phyloP scores from a whole-genome alignment of 2,113 vertebrate genomes.

The Bufo gargarizans region DNA sequence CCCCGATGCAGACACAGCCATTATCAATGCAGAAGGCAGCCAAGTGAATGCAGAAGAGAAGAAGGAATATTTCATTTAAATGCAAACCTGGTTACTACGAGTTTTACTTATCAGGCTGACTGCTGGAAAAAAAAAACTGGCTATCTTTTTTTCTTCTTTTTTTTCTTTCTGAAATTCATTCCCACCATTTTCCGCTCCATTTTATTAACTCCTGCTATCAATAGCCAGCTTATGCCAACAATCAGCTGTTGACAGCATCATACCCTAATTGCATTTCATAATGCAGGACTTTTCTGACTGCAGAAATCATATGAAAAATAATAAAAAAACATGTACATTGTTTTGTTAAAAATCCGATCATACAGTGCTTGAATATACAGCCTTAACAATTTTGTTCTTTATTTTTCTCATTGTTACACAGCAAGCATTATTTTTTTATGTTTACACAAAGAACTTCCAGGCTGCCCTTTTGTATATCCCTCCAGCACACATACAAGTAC shows the following conservation, averaged over 20 bases:
- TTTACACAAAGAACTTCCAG: slow-evolving; percentile 67
- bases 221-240: slow-evolving; percentile 83
- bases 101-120: slow-evolving; percentile 78
- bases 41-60: slow-evolving; percentile 98
- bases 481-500: slow-evolving; percentile 71
- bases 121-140: slow-evolving; percentile 81
- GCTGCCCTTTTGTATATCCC: slow-evolving; percentile 50
- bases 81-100: slow-evolving; percentile 75
- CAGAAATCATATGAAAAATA: slow-evolving; percentile 71
- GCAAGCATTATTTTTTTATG: slow-evolving; percentile 64
- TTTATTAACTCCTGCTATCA: slow-evolving; percentile 78
- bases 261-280: slow-evolving; percentile 78
- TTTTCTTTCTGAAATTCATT: slow-evolving; percentile 75
- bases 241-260: slow-evolving; percentile 76
- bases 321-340: slow-evolving; percentile 67
- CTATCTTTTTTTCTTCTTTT: slow-evolving; percentile 71
- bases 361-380: slow-evolving; percentile 96
- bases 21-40: slow-evolving; percentile 98
- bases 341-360: slow-evolving; percentile 86
- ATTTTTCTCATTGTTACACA: slow-evolving; percentile 60
- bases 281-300: slow-evolving; percentile 82
- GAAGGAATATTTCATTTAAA: slow-evolving; percentile 99
- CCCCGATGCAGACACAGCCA: slow-evolving; percentile 96
- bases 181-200: slow-evolving; percentile 74
- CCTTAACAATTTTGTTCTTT: slow-evolving; percentile 81